These are phyloP conservation scores for Fopius arisanus DNA, from an alignment of 1,140 invertebrate species.

Conservation along the genomic window DNA sequence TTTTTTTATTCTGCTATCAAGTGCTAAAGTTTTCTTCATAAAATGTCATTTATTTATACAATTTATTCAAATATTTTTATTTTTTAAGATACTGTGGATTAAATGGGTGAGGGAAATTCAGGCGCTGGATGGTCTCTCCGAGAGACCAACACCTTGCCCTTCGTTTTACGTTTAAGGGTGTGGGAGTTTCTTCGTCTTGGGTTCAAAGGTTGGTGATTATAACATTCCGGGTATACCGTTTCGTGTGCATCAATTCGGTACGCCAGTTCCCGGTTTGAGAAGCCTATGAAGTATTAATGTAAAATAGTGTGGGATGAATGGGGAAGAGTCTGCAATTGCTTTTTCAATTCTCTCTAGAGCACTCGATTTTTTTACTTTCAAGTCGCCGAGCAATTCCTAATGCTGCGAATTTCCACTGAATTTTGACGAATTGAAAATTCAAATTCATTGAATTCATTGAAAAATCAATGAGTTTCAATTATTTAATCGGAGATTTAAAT, in stretches of 20 bases:
- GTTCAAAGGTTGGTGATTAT: slow-evolving; percentile 66
- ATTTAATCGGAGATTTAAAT: too few species aligned
- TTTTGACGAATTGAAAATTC: too few species aligned
- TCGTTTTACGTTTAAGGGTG: slow-evolving; percentile 43
- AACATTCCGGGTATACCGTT: slow-evolving; percentile 65
- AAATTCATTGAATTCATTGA: too few species aligned
- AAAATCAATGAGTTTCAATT: too few species aligned
- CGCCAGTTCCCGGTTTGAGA: slow-evolving; percentile 61
- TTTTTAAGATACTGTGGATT: too few species aligned
- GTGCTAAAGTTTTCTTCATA: too few species aligned
- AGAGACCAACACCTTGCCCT: background rate
- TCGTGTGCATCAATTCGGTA: slow-evolving; percentile 66
- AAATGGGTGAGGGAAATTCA: background rate
- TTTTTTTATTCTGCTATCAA: too few species aligned
- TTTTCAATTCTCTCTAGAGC: background rate
- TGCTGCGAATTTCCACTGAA: too few species aligned
- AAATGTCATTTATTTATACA: too few species aligned
- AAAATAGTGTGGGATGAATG: slow-evolving; percentile 4
- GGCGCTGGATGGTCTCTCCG: background rate
- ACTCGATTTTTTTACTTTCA: background rate
- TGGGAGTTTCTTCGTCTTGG: slow-evolving; percentile 58
- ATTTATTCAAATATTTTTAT: too few species aligned
- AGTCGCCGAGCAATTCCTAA: too few species aligned
- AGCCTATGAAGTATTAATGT: slow-evolving; percentile 1
- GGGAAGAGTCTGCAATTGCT: background rate